phyloP scores from a whole-genome alignment of 2,113 vertebrate genomes.

The Anolis carolinensis region DNA sequence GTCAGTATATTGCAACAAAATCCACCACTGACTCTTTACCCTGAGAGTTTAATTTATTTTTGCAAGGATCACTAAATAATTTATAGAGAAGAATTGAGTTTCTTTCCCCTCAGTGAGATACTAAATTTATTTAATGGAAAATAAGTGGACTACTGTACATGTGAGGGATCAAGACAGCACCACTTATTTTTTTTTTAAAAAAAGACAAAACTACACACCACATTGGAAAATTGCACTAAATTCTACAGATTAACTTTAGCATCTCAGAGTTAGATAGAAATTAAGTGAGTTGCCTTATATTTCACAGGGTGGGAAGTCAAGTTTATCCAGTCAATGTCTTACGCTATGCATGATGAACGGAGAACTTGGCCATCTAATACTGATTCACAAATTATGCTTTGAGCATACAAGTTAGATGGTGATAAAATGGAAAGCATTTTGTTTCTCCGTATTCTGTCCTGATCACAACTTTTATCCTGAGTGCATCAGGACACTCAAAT shows the following conservation, averaged over 20 bases:
- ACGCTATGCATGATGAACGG: no score
- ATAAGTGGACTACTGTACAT: background rate
- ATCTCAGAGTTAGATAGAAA: background rate
- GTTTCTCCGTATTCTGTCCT: no score
- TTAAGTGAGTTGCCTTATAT: background rate
- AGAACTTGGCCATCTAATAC: no score
- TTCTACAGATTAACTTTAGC: background rate
- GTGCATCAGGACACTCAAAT: no score
- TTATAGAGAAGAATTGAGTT: background rate
- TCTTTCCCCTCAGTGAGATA: background rate
- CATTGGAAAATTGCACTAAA: background rate
- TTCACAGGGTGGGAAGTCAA: background rate
- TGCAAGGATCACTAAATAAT: conserved; percentile 8
- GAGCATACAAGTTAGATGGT: no score
- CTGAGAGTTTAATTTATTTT: conserved; percentile 18
- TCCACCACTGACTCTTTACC: conserved; percentile 1
- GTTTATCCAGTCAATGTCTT: background rate
- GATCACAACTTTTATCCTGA: no score
- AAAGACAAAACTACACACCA: background rate
- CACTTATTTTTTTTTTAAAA: background rate
- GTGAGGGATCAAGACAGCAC: conserved; percentile 5
- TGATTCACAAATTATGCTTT: no score
- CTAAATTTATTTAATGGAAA: conserved; percentile 12
- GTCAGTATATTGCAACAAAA: background rate
- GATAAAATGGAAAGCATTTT: no score